These are phyloP conservation scores for Escarpia spicata DNA, from an alignment of 2,888 invertebrate genomes.

Conservation along the genomic window DNA sequence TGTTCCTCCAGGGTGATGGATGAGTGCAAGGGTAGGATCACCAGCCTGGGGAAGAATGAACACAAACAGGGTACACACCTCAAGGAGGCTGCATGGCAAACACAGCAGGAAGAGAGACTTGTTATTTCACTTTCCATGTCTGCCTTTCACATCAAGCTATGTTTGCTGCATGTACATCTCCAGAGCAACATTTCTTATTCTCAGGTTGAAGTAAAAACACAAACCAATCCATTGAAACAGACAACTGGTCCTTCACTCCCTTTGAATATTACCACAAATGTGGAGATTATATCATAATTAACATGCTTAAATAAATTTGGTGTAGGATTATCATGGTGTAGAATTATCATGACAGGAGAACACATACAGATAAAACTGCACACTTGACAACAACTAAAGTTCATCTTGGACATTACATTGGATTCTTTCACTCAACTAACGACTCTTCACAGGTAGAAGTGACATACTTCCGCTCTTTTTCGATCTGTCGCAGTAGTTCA, in stretches of 20 bases:
- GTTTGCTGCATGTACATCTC: background rate
- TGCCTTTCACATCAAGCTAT: background rate
- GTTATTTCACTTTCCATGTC: background rate
- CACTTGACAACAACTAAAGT: background rate
- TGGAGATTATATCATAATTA: background rate
- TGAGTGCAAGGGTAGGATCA: slow-evolving; percentile 70
- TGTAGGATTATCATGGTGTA: too few species aligned
- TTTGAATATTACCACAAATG: background rate
- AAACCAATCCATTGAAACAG: background rate
- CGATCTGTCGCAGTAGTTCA: slow-evolving; percentile 41
- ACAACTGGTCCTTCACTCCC: background rate
- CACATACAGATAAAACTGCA: background rate
- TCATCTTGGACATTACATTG: too few species aligned
- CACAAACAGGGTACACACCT: background rate
- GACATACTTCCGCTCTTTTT: slow-evolving; percentile 44
- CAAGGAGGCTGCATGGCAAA: background rate
- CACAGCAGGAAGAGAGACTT: background rate
- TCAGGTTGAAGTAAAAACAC: background rate
- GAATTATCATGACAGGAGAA: too few species aligned
- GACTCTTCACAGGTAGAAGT: background rate
- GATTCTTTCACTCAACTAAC: too few species aligned
- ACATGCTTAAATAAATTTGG: background rate
- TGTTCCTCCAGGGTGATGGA: slow-evolving; percentile 84
- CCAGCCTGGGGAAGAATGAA: slow-evolving; percentile 47
- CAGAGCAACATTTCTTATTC: background rate